phyloP scores from a whole-genome alignment of 2,113 vertebrate species.

The Sturnus vulgaris region DNA sequence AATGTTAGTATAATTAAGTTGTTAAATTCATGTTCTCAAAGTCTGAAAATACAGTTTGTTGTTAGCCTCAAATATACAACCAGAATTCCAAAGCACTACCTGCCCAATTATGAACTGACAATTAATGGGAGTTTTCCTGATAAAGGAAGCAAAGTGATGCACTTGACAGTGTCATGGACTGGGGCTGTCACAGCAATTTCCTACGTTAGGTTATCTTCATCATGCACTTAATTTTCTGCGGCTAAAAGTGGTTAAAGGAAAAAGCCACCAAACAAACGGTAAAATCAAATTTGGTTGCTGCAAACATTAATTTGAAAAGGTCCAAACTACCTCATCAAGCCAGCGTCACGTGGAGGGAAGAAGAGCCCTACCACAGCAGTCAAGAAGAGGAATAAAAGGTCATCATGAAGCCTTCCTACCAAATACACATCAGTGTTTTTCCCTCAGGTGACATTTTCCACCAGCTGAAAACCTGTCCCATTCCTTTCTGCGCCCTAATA shows the following conservation, averaged over 20 bases:
- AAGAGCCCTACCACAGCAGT: neutral
- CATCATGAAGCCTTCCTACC: neutral
- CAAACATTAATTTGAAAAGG: neutral
- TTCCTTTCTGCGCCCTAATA: neutral
- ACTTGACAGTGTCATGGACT: neutral
- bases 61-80: neutral
- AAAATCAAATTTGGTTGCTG: neutral
- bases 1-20: neutral
- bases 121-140: slow-evolving; percentile 51
- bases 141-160: slow-evolving; percentile 8
- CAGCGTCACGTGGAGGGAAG: neutral
- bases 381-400: neutral
- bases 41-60: neutral
- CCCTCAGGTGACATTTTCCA: neutral
- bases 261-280: neutral
- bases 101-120: slow-evolving; percentile 9
- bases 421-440: neutral
- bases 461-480: neutral
- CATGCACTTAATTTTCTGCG: slow-evolving; percentile 77
- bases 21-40: neutral
- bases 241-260: slow-evolving; percentile 60
- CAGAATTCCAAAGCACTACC: slow-evolving; percentile 10
- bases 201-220: slow-evolving; percentile 80
- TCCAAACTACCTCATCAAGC: neutral
- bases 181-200: slow-evolving; percentile 76